These are phyloP conservation scores for Musca vetustissima DNA, from an alignment of 1,140 invertebrate genomes.

Conservation along the genomic window DNA sequence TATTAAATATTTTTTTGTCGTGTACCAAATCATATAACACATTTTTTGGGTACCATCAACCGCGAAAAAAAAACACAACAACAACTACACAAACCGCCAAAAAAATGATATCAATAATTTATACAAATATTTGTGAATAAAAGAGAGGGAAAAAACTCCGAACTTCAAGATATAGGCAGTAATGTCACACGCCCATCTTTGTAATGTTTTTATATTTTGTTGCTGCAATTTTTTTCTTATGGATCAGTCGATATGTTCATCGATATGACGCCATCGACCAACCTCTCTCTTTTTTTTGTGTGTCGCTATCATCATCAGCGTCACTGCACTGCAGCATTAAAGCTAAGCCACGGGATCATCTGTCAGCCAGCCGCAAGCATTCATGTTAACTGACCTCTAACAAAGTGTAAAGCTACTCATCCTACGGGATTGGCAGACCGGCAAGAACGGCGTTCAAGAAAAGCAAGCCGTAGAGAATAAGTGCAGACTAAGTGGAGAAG, in stretches of 20 bases:
- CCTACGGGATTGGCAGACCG: conserved; percentile 12
- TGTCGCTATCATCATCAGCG: neutral
- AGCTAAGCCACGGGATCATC: neutral
- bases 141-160: neutral
- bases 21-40: neutral
- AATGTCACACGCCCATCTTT: conserved; percentile 19
- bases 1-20: neutral
- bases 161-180: conserved; percentile 11
- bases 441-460: too few species aligned
- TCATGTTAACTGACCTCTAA: conserved; percentile 8
- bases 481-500: too few species aligned
- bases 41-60: neutral
- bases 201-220: neutral
- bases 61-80: neutral
- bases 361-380: neutral
- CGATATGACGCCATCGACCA: conserved; percentile 16
- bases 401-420: conserved; percentile 11
- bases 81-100: too few species aligned
- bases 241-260: conserved; percentile 10
- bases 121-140: conserved; percentile 4
- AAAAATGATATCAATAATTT: conserved; percentile 16
- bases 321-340: too few species aligned
- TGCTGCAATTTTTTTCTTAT: neutral
- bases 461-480: too few species aligned
- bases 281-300: neutral